These are phyloP conservation scores for Cephus cinctus DNA, from an alignment of 1,140 invertebrate species.

Conservation along the genomic window DNA sequence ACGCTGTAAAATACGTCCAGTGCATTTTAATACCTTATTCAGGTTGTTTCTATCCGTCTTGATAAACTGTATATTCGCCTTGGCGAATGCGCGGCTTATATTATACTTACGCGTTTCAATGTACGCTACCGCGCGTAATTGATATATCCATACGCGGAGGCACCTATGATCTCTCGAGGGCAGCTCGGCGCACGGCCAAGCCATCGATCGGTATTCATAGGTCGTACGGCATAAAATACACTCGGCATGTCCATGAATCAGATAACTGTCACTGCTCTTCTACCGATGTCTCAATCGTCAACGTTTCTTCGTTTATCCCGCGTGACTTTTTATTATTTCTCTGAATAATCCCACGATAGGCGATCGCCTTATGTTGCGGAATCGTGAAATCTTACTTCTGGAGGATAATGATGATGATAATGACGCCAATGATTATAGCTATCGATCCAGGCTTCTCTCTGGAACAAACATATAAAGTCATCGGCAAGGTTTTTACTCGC, in stretches of 20 bases:
- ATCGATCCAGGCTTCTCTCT: too few species aligned
- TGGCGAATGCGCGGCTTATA: too few species aligned
- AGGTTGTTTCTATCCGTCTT: slow-evolving; percentile 4
- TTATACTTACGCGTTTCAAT: slow-evolving; percentile 22
- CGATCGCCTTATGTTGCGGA: too few species aligned
- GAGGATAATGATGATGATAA: too few species aligned
- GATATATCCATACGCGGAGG: slow-evolving; percentile 36
- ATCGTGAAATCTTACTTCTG: too few species aligned
- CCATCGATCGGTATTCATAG: slow-evolving; percentile 57
- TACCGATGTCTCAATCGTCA: slow-evolving; percentile 55
- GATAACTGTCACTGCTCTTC: slow-evolving; percentile 56
- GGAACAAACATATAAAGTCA: too few species aligned
- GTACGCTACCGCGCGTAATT: slow-evolving; percentile 31
- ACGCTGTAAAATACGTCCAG: slow-evolving; percentile 25
- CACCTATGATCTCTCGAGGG: slow-evolving; percentile 41
- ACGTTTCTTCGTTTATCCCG: slow-evolving; percentile 13
- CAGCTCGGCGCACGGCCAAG: slow-evolving; percentile 26
- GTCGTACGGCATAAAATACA: slow-evolving; percentile 57
- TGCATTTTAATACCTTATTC: slow-evolving; percentile 27
- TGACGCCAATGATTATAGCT: too few species aligned
- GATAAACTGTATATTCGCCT: too few species aligned
- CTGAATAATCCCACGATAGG: slow-evolving; percentile 26
- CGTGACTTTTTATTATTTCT: slow-evolving; percentile 23
- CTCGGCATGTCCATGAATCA: slow-evolving; percentile 58
- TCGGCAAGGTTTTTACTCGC: too few species aligned